phyloP scores from a whole-genome alignment of 2,797 vertebrate genomes.

The Knipowitschia caucasica region DNA sequence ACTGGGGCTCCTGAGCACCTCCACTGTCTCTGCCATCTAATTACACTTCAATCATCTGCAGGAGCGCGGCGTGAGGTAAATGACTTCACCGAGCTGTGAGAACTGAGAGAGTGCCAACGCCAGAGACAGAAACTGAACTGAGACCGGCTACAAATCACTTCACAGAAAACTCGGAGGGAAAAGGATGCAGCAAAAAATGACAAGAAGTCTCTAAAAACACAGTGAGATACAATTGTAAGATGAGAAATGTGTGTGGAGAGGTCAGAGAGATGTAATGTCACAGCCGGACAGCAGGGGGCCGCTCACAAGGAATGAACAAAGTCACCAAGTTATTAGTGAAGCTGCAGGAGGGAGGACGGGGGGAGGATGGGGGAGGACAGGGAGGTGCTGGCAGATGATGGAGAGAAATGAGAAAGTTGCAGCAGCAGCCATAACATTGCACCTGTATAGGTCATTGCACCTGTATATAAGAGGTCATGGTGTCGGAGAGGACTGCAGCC shows the following conservation, averaged over 20 bases:
- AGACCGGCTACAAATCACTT: constrained; percentile 41
- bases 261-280: constrained; percentile 43
- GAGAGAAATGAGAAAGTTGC: constrained; percentile 13
- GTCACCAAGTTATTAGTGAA: constrained; percentile 54
- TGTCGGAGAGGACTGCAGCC: too few relatives aligned
- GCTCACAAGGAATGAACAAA: constrained; percentile 65
- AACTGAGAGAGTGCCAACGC: constrained; percentile 28
- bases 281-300: constrained; percentile 50
- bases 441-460: too few relatives aligned
- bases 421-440: not conserved
- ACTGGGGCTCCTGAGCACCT: constrained; percentile 59
- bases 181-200: constrained; percentile 7
- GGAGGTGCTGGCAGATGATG: constrained; percentile 14
- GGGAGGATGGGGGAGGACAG: constrained; percentile 18
- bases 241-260: constrained; percentile 20
- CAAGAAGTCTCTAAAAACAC: constrained; percentile 15
- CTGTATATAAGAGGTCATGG: not conserved
- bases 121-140: constrained; percentile 33
- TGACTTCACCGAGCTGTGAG: constrained; percentile 65
- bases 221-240: constrained; percentile 21
- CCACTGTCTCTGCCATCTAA: constrained; percentile 79
- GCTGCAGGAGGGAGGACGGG: constrained; percentile 17
- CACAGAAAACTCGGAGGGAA: constrained; percentile 21
- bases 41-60: constrained; percentile 80
- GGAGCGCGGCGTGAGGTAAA: constrained; percentile 75